A percentile compares a stretch with the other conserved stretches of the same genome.
These are phyloP conservation scores for Diabrotica undecimpunctata DNA, from an alignment of 1,140 invertebrate species.

Conservation along the genomic window DNA sequence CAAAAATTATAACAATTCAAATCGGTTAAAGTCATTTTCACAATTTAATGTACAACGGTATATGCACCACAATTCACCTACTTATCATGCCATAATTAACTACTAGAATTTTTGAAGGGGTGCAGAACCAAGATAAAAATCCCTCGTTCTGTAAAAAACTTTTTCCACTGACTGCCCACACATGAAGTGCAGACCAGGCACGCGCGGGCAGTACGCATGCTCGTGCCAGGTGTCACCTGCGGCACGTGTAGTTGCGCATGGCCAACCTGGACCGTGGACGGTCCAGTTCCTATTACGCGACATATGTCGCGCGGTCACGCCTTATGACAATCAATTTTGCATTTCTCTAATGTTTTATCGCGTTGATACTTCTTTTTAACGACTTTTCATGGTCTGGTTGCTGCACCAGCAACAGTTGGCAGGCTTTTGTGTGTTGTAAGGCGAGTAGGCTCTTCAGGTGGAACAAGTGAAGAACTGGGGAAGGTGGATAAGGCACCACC, in stretches of 20 bases:
- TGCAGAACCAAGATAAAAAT: neutral
- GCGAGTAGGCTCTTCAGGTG: slow-evolving; percentile 10
- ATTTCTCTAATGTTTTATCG: slow-evolving; percentile 16
- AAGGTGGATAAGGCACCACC: neutral
- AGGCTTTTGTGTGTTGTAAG: slow-evolving; percentile 10
- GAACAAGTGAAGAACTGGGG: slow-evolving; percentile 12
- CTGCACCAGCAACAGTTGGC: slow-evolving; percentile 12
- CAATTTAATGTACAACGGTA: too few species aligned
- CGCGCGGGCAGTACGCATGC: slow-evolving; percentile 10
- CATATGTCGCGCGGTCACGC: slow-evolving; percentile 14
- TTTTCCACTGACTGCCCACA: too few species aligned
- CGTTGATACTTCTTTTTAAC: slow-evolving; percentile 19
- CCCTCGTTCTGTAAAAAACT: too few species aligned
- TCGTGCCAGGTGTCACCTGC: slow-evolving; percentile 19
- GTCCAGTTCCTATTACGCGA: neutral
- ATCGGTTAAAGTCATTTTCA: too few species aligned
- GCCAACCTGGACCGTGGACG: neutral
- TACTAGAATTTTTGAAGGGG: too few species aligned
- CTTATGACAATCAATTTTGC: slow-evolving; percentile 19
- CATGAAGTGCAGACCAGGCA: neutral
- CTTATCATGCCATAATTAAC: too few species aligned
- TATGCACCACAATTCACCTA: too few species aligned
- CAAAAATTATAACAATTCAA: too few species aligned
- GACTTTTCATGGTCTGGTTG: slow-evolving; percentile 16
- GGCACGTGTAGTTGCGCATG: slow-evolving; percentile 12